phyloP scores from a whole-genome alignment of 2,113 vertebrate genomes.

The Erythrocercus mccallii region DNA sequence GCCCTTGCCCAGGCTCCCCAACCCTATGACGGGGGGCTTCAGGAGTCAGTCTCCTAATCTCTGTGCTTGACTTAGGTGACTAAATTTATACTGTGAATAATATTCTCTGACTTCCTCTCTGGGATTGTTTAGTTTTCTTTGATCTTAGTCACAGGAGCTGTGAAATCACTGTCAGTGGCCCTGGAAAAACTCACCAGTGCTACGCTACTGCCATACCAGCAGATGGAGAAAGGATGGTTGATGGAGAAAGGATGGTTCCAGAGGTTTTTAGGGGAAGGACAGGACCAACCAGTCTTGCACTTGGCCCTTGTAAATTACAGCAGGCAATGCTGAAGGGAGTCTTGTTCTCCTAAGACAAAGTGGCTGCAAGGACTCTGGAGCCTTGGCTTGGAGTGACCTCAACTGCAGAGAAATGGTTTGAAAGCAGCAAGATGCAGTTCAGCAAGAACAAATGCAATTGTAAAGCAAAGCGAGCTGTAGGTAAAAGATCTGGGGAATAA shows the following conservation, averaged over 20 bases:
- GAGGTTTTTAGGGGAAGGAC: not conserved
- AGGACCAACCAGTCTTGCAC: not conserved
- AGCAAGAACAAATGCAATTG: conserved; percentile 34
- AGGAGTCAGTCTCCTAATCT: not conserved
- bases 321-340: not conserved
- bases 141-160: conserved; percentile 20
- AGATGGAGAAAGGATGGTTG: not conserved
- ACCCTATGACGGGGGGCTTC: not conserved
- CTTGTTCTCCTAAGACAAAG: not conserved
- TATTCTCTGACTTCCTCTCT: not conserved
- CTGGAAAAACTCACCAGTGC: not conserved
- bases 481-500: not conserved
- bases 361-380: not conserved
- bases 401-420: not conserved
- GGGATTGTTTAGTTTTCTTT: conserved; percentile 16
- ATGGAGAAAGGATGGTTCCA: not conserved
- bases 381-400: not conserved
- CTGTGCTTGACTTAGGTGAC: not conserved
- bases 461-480: not conserved
- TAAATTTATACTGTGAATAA: not conserved
- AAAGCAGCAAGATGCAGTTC: not conserved
- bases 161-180: not conserved
- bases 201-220: not conserved
- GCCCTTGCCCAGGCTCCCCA: not conserved
- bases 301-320: not conserved